A percentile compares a stretch with the other conserved stretches of the same genome.
phyloP scores from a whole-genome alignment of 2,113 vertebrate species.

The Dolichotis patagonum region DNA sequence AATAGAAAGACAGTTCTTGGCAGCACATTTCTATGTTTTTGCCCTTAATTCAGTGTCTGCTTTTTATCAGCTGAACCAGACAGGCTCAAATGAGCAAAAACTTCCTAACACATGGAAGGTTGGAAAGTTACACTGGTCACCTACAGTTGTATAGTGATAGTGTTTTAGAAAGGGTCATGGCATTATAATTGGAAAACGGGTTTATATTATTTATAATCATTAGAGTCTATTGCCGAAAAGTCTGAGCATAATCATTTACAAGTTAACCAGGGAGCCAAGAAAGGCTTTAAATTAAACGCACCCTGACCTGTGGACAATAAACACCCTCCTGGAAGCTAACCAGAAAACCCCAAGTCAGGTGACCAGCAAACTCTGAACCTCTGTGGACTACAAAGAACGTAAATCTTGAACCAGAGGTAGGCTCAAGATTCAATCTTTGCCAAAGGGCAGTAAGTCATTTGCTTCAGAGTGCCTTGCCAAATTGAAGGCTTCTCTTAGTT shows the following conservation, averaged over 20 bases:
- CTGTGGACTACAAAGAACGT: background rate
- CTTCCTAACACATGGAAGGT: constrained; percentile 71
- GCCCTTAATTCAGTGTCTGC: constrained; percentile 84
- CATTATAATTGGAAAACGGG: constrained; percentile 60
- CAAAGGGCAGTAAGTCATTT: constrained; percentile 12
- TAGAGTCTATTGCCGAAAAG: constrained; percentile 47
- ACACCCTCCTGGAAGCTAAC: constrained; percentile 49
- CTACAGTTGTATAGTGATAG: constrained; percentile 56
- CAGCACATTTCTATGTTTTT: constrained; percentile 80
- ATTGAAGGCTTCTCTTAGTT: background rate
- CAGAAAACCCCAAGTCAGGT: constrained; percentile 50
- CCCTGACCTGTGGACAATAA: constrained; percentile 58
- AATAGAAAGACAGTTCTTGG: constrained; percentile 83
- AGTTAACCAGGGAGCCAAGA: constrained; percentile 54
- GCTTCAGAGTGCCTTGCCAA: constrained; percentile 11
- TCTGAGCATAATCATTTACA: constrained; percentile 45
- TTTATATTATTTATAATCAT: constrained; percentile 66
- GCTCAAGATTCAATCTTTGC: background rate
- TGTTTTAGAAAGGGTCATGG: constrained; percentile 45
- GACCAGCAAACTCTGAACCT: background rate
- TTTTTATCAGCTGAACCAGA: constrained; percentile 86
- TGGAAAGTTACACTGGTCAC: constrained; percentile 74
- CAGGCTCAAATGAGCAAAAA: constrained; percentile 83
- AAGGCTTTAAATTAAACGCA: constrained; percentile 40
- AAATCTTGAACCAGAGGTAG: constrained; percentile 21